A percentile compares a stretch with the other conserved stretches of the same genome.
phyloP scores from a whole-genome alignment of 2,113 vertebrate genomes.

The Pandion haliaetus region DNA sequence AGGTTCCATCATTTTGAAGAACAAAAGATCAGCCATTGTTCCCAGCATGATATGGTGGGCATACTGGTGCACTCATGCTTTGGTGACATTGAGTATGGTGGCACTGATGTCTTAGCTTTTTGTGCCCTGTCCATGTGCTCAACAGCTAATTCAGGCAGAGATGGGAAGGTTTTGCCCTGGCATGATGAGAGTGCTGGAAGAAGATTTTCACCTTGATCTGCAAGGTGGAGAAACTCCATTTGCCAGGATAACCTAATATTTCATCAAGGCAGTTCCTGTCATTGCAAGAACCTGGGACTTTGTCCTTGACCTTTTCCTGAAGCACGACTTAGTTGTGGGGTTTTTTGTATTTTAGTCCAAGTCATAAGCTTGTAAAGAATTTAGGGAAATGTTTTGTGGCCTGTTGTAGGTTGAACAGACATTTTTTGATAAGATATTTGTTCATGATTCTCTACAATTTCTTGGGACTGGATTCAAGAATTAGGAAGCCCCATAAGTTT shows the following conservation, averaged over 20 bases:
- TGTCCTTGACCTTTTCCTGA: neutral
- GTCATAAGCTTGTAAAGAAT: neutral
- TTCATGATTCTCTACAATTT: neutral
- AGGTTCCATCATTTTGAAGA: neutral
- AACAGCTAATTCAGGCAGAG: neutral
- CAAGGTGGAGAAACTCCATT: neutral
- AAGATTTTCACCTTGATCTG: neutral
- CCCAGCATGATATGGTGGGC: neutral
- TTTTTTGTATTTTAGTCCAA: neutral
- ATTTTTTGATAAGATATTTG: neutral
- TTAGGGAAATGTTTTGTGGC: neutral
- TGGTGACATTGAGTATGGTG: neutral
- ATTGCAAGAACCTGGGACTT: neutral
- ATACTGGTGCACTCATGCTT: neutral
- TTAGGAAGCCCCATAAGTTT: neutral
- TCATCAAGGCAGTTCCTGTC: neutral
- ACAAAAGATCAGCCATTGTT: neutral
- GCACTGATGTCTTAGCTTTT: neutral
- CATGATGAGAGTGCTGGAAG: neutral
- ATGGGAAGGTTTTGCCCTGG: neutral
- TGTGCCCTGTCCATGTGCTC: neutral
- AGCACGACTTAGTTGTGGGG: neutral
- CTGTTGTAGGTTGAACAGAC: neutral
- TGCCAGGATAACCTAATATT: neutral
- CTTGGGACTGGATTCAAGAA: neutral